Evolutionary conservation across 2,113 vertebrate species (phyloP).

Genomic region (Dendrocopos noguchii): DNA sequence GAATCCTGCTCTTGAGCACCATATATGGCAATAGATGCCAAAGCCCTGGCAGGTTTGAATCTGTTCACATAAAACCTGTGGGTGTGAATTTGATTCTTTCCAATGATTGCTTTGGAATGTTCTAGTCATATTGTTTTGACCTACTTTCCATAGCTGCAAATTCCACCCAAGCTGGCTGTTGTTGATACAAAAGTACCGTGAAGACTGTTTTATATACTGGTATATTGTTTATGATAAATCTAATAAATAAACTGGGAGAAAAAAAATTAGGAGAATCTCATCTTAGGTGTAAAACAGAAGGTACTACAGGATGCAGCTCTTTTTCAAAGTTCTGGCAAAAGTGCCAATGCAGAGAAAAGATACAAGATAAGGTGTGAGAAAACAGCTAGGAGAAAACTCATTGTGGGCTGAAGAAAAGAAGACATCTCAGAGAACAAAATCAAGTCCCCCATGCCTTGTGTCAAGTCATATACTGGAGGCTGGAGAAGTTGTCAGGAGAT

Average conservation of each 20-base stretch:
- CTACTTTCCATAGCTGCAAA: slow-evolving; percentile 21
- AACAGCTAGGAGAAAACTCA: rapidly evolving
- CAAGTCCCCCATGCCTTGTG: not conserved
- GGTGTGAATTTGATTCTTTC: slow-evolving; percentile 51
- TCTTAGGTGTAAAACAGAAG: not conserved
- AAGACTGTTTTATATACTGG: not conserved
- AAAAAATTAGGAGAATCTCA: not conserved
- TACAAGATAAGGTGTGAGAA: not conserved
- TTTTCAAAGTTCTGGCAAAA: not conserved
- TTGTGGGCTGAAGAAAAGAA: not conserved
- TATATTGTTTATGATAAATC: not conserved
- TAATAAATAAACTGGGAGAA: not conserved
- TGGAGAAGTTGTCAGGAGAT: not conserved
- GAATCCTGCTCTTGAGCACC: not conserved
- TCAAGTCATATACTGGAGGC: not conserved
- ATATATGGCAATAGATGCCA: not conserved
- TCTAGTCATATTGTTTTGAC: slow-evolving; percentile 51
- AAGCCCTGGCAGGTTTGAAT: slow-evolving; percentile 57
- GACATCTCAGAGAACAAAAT: not conserved
- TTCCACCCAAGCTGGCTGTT: not conserved
- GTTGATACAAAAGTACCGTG: not conserved
- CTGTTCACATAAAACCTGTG: slow-evolving; percentile 26
- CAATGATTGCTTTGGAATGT: slow-evolving; percentile 31
- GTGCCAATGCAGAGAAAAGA: not conserved
- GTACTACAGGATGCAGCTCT: not conserved